These are phyloP conservation scores for Nephila pilipes DNA, from an alignment of 1,140 invertebrate species.

Conservation along the genomic window DNA sequence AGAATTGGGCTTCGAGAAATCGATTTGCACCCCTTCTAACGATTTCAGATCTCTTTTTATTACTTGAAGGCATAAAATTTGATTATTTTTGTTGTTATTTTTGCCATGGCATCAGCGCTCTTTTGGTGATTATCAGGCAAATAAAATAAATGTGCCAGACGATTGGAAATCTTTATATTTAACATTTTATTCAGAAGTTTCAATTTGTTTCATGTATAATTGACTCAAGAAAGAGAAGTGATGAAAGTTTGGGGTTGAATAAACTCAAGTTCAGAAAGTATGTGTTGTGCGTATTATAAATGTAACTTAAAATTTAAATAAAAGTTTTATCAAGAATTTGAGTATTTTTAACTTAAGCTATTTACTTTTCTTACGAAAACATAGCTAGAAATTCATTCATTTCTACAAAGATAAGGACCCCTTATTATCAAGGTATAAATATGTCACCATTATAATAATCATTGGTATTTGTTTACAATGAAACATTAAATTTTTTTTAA, in stretches of 20 bases:
- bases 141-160: neutral
- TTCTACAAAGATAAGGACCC: no score
- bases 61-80: neutral
- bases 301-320: no score
- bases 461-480: no score
- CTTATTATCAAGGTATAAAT: no score
- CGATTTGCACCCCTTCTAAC: neutral
- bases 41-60: neutral
- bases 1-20: neutral
- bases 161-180: neutral
- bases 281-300: no score
- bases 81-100: neutral
- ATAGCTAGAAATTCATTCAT: no score
- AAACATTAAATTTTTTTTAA: no score
- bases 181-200: neutral
- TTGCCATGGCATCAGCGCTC: neutral
- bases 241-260: neutral
- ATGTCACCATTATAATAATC: no score
- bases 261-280: no score
- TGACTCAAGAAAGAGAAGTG: neutral
- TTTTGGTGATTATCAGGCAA: neutral
- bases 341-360: no score
- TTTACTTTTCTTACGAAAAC: no score
- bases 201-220: neutral
- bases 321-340: no score